These are phyloP conservation scores for Acropternis orthonyx DNA, from an alignment of 2,797 vertebrate genomes.

Conservation along the genomic window DNA sequence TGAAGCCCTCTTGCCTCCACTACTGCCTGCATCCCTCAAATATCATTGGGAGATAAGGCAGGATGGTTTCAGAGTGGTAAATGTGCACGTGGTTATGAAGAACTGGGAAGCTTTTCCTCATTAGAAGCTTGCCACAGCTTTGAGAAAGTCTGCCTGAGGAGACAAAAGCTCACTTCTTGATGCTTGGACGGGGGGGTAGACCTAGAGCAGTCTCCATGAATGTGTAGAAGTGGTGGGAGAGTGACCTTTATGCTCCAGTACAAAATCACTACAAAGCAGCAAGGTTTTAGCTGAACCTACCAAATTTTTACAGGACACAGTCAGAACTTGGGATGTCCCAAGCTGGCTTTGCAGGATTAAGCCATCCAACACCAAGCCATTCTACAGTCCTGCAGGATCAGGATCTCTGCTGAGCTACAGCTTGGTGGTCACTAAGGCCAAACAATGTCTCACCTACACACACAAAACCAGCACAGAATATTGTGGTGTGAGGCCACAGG, in stretches of 20 bases:
- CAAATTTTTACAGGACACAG: background rate
- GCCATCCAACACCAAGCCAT: background rate
- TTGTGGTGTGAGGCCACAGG: rapidly evolving
- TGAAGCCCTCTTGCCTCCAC: background rate
- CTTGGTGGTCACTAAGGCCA: background rate
- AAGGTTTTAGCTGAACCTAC: background rate
- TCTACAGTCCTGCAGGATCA: background rate
- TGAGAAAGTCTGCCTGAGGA: background rate
- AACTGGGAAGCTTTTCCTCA: background rate
- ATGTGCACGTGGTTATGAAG: rapidly evolving
- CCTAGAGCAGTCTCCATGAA: background rate
- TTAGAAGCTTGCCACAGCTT: background rate
- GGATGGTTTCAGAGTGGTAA: background rate
- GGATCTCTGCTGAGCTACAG: background rate
- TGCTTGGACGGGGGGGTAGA: background rate
- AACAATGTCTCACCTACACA: background rate
- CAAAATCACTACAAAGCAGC: background rate
- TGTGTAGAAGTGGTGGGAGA: background rate
- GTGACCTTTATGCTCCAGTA: background rate
- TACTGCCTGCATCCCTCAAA: background rate
- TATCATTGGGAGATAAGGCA: background rate
- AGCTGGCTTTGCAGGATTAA: background rate
- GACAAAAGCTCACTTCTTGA: background rate
- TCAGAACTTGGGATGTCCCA: background rate
- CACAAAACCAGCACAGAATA: rapidly evolving